phyloP scores from a whole-genome alignment of 2,113 vertebrate genomes.

The Gobiocypris rarus region DNA sequence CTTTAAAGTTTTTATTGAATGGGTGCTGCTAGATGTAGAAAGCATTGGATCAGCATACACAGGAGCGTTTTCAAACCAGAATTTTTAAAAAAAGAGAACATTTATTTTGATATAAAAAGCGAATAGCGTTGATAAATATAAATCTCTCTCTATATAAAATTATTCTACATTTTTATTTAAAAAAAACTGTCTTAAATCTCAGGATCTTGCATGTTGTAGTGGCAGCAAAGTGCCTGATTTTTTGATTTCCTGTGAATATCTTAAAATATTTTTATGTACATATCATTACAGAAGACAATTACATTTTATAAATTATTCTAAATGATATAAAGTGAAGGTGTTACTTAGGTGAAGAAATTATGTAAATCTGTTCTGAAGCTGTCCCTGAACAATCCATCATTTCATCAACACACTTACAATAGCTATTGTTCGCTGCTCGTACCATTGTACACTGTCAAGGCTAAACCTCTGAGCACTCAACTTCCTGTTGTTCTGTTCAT shows the following conservation, averaged over 20 bases:
- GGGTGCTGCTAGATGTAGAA: slow-evolving; percentile 58
- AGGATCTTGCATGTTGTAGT: slow-evolving; percentile 75
- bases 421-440: slow-evolving; percentile 36
- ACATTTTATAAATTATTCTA: slow-evolving; percentile 80
- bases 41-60: slow-evolving; percentile 49
- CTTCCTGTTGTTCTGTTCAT: slow-evolving; percentile 29
- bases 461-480: slow-evolving; percentile 33
- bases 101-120: slow-evolving; percentile 83
- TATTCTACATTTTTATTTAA: slow-evolving; percentile 83
- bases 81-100: slow-evolving; percentile 66
- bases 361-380: slow-evolving; percentile 48
- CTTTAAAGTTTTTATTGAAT: slow-evolving; percentile 42
- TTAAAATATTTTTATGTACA: slow-evolving; percentile 82
- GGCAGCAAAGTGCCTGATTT: slow-evolving; percentile 76
- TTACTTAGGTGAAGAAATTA: slow-evolving; percentile 58
- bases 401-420: slow-evolving; percentile 6
- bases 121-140: slow-evolving; percentile 78
- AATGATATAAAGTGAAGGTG: slow-evolving; percentile 71
- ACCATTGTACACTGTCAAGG: slow-evolving; percentile 27
- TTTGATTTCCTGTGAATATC: slow-evolving; percentile 81
- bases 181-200: slow-evolving; percentile 79
- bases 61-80: slow-evolving; percentile 57
- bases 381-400: slow-evolving; percentile 5
- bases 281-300: slow-evolving; percentile 73
- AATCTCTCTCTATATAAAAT: slow-evolving; percentile 82